These are phyloP conservation scores for Aromia moschata DNA, from an alignment of 2,888 invertebrate species.

Conservation along the genomic window DNA sequence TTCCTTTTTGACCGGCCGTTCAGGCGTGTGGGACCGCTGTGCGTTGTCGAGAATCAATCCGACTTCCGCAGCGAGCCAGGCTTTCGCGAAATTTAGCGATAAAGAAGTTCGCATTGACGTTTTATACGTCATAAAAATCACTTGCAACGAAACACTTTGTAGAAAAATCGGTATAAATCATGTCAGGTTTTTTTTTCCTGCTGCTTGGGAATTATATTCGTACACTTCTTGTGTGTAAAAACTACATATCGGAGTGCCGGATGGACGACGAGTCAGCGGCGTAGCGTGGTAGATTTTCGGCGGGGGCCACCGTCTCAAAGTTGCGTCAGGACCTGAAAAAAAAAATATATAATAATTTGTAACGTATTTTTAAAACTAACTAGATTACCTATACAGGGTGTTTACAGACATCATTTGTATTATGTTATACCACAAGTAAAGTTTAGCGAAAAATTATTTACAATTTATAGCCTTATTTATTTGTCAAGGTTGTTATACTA, in stretches of 20 bases:
- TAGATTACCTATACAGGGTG: too few relatives aligned
- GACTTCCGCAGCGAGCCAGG: slow-evolving; percentile 37
- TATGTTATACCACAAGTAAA: too few relatives aligned
- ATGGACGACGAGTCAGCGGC: too few relatives aligned
- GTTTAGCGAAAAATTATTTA: too few relatives aligned
- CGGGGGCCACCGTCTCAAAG: background rate
- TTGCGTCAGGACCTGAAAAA: too few relatives aligned
- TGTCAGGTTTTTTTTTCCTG: slow-evolving; percentile 55
- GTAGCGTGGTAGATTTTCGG: background rate
- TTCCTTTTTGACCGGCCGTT: too few relatives aligned
- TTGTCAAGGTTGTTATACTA: too few relatives aligned
- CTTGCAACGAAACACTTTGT: slow-evolving; percentile 60
- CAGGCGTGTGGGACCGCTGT: too few relatives aligned
- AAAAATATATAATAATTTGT: too few relatives aligned
- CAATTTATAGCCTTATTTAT: too few relatives aligned
- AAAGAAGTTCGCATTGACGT: slow-evolving; percentile 57
- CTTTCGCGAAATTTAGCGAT: slow-evolving; percentile 52
- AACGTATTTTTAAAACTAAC: too few relatives aligned
- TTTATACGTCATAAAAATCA: slow-evolving; percentile 62
- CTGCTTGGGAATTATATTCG: slow-evolving; percentile 52
- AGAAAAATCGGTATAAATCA: slow-evolving; percentile 59
- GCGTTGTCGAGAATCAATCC: slow-evolving; percentile 37
- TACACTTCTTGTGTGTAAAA: slow-evolving; percentile 54
- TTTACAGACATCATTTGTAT: too few relatives aligned
- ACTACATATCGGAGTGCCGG: slow-evolving; percentile 43